phyloP scores from a whole-genome alignment of 2,797 vertebrate genomes.

The Hippocampus kuda region DNA sequence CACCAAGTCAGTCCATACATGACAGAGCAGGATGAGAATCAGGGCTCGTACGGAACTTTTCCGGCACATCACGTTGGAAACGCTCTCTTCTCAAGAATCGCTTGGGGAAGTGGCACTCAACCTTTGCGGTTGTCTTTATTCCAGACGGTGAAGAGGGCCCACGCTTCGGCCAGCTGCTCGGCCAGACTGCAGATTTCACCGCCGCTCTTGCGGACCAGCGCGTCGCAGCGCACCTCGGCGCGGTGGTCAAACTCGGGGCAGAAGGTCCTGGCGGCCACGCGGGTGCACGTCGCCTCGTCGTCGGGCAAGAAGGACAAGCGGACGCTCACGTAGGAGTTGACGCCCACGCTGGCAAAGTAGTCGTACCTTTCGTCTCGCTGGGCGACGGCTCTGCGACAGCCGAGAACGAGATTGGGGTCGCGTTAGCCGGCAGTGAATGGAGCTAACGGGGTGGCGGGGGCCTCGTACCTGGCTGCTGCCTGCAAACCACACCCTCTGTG shows the following conservation, averaged over 20 bases:
- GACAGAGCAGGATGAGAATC: neutral
- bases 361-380: constrained; percentile 65
- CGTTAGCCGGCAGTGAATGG: neutral
- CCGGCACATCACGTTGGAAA: no score
- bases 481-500: constrained; percentile 85
- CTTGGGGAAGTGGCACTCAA: constrained; percentile 11
- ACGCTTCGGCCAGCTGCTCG: constrained; percentile 75
- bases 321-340: constrained; percentile 74
- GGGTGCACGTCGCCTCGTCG: constrained; percentile 63
- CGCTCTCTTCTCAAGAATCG: no score
- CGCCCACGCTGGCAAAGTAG: constrained; percentile 69
- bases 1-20: neutral
- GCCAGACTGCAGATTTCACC: constrained; percentile 82
- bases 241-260: constrained; percentile 83
- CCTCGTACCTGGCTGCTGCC: constrained; percentile 79
- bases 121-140: constrained; percentile 69
- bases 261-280: constrained; percentile 70
- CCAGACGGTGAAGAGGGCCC: constrained; percentile 75
- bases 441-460: neutral
- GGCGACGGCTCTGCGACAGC: constrained; percentile 66
- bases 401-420: neutral
- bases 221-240: constrained; percentile 71
- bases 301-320: constrained; percentile 79
- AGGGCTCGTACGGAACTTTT: neutral
- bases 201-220: constrained; percentile 65